phyloP scores from a whole-genome alignment of 2,113 vertebrate species.

The Cathartes aura region DNA sequence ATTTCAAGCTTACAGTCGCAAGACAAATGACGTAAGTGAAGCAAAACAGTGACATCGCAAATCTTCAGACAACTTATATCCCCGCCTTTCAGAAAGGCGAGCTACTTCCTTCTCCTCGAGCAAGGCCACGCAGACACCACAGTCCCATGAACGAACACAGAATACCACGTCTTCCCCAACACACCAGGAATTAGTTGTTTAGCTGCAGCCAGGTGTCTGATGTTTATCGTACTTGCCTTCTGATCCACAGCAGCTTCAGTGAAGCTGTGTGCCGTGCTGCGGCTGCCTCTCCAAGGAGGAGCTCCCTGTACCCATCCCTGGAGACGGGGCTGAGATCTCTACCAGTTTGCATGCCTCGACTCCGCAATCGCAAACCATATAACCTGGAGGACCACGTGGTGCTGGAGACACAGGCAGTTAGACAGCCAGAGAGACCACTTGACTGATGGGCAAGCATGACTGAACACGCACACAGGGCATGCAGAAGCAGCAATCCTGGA shows the following conservation, averaged over 20 bases:
- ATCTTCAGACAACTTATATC: not conserved
- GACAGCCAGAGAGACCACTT: too few relatives aligned
- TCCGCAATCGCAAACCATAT: fast-evolving
- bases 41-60: not conserved
- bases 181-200: not conserved
- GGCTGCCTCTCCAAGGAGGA: not conserved
- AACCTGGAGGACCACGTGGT: fast-evolving
- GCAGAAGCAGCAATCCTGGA: not conserved
- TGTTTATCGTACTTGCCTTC: not conserved
- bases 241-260: not conserved
- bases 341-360: fast-evolving
- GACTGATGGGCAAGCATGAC: not conserved
- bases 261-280: fast-evolving
- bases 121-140: not conserved
- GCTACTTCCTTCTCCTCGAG: not conserved
- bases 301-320: not conserved
- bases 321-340: fast-evolving
- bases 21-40: not conserved
- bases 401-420: not conserved
- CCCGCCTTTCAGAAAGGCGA: not conserved
- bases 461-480: fast-evolving
- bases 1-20: not conserved
- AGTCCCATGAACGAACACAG: fast-evolving
- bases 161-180: not conserved
- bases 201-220: not conserved